Conservation (phyloP, 2,113 vertebrate species). For the Cariama cristata region DNA sequence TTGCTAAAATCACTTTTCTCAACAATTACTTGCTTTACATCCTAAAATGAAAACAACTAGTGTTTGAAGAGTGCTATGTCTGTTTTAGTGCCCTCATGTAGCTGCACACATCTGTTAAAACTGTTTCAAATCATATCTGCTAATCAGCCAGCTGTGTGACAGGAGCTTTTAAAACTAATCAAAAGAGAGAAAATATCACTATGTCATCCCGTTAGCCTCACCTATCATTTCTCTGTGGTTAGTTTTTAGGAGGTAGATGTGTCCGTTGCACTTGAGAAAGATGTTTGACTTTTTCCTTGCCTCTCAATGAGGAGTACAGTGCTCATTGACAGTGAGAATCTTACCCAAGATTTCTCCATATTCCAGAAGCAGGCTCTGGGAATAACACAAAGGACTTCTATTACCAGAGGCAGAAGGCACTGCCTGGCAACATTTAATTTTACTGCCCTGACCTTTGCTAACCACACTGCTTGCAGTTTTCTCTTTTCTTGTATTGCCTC, state of each 20-base stretch:
- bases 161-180: not conserved
- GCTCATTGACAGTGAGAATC: not conserved
- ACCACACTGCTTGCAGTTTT: not conserved
- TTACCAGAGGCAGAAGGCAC: not conserved
- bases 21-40: not conserved
- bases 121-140: not conserved
- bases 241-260: not conserved
- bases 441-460: not conserved
- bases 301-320: not conserved
- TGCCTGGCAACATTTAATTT: not conserved
- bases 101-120: not conserved
- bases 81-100: not conserved
- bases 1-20: not conserved
- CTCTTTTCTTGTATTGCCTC: not conserved
- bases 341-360: not conserved
- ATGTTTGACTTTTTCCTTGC: not conserved
- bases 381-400: not conserved
- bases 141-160: not conserved
- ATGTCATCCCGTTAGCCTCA: not conserved
- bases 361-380: not conserved
- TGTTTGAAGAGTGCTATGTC: not conserved
- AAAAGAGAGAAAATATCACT: not conserved
- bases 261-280: not conserved
- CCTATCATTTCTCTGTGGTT: not conserved
- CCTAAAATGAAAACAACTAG: not conserved